Base-by-base conservation (phyloP, 2,888 invertebrate genomes). In the Loripinus fragilis region DNA sequence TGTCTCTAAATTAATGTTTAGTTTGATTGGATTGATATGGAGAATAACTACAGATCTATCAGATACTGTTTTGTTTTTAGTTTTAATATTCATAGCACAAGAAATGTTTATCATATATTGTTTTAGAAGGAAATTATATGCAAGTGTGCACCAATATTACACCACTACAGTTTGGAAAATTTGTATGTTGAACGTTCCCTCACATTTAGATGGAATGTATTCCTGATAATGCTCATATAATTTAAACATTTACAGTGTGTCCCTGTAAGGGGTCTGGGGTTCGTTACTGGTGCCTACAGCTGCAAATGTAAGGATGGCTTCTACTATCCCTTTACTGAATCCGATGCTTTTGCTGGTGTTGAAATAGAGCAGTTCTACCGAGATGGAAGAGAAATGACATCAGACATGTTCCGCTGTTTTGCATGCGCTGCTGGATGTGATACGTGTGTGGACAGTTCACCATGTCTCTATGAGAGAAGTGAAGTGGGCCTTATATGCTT, bases 341-440 rank as follows among this genome's bases (percentile, higher is more conserved):
- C 68, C 2, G 82, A 82, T 48, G 83, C 86, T 23, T 91, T 85
- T 79, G 78, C 83, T 28, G 91, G 91, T 2, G 72, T 71, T 8
- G 83, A 82, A 15, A 78, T 91, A 25, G 90, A 90, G 69, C 45
- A 52, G 5, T 77, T 74, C 50, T 82, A 78, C 41, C 45, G 74
- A 7, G 55, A 71, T 25, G 85, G 81, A 68, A 67, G 66, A 45
- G 70, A 41, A 23, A 28, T 60, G 10, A 74, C 70, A 30, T 28
- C 45, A 25, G 67, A 30, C 15, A 65, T 50, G 72, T 90, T 84
- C 75, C 80, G 75, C 68, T 91, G 91, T 69, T 23, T 86, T 48
- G 67, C 48, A 35, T 91, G 91, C 78, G 80, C 88, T 7, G 80
- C 84, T n/a, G 90, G 90, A 3, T 91, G 91, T 78, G 88, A 86